phyloP scores from a whole-genome alignment of 1,140 invertebrate species.

The Pantala flavescens region DNA sequence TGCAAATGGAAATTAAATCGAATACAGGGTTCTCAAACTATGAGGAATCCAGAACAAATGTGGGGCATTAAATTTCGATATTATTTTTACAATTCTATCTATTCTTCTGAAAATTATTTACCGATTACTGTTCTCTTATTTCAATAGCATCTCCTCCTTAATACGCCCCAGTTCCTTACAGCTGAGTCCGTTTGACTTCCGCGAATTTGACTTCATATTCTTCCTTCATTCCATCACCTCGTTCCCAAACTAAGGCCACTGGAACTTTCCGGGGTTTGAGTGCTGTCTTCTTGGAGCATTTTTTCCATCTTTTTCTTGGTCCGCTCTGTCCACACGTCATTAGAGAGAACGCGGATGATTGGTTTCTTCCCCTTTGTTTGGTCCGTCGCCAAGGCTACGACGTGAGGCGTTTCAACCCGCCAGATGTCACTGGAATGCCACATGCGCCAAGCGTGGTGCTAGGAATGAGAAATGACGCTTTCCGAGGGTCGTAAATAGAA shows the following conservation, averaged over 20 bases:
- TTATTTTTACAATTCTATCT: no score
- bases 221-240: background rate
- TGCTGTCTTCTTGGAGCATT: background rate
- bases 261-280: background rate
- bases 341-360: background rate
- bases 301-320: background rate
- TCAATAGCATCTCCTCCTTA: no score
- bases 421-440: background rate
- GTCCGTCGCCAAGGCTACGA: background rate
- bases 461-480: constrained; percentile 9
- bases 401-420: background rate
- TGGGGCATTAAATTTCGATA: no score
- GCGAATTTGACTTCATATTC: no score
- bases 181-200: no score
- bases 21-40: no score
- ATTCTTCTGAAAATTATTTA: no score
- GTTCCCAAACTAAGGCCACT: background rate
- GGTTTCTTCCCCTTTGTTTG: constrained; percentile 1
- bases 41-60: no score
- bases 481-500: background rate
- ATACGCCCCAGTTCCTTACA: no score
- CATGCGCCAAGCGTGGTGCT: background rate
- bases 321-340: constrained; percentile 2
- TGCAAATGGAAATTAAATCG: no score
- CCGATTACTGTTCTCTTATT: no score